These are phyloP conservation scores for Nannobrachium achirus DNA, from an alignment of 2,113 vertebrate genomes.

Conservation along the genomic window DNA sequence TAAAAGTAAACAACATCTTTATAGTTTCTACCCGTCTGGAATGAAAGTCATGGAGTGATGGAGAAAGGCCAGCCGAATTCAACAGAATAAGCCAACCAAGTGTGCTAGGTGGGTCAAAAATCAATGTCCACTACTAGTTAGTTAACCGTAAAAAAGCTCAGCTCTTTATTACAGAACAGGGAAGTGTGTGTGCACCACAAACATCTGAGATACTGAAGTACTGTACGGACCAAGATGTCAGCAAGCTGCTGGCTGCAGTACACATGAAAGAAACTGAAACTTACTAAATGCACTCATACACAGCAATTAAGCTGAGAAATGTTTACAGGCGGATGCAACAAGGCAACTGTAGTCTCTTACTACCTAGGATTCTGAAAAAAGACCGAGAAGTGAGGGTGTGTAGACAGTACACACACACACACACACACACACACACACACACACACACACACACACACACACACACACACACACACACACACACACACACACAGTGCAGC, in stretches of 20 bases:
- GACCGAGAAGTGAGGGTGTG: neutral
- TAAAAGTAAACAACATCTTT: neutral
- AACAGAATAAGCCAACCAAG: neutral
- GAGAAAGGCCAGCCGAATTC: neutral
- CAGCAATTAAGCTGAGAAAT: neutral
- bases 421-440: neutral
- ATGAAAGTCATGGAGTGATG: neutral
- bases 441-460: constrained; percentile 4
- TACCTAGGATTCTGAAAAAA: neutral
- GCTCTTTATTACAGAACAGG: neutral
- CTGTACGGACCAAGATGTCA: no score
- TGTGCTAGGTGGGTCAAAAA: neutral
- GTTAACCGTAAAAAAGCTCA: neutral
- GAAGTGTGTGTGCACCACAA: neutral
- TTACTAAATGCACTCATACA: no score
- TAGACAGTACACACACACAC: neutral
- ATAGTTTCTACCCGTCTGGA: no score
- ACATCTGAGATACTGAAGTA: no score
- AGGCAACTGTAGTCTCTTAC: neutral
- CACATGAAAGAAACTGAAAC: no score
- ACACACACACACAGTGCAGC: constrained; percentile 14
- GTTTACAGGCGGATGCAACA: neutral
- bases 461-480: constrained; percentile 13
- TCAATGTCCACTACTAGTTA: neutral
- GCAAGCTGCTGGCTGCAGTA: no score